These are phyloP conservation scores for Scarus forsteni DNA, from an alignment of 2,797 vertebrate genomes.

Conservation along the genomic window DNA sequence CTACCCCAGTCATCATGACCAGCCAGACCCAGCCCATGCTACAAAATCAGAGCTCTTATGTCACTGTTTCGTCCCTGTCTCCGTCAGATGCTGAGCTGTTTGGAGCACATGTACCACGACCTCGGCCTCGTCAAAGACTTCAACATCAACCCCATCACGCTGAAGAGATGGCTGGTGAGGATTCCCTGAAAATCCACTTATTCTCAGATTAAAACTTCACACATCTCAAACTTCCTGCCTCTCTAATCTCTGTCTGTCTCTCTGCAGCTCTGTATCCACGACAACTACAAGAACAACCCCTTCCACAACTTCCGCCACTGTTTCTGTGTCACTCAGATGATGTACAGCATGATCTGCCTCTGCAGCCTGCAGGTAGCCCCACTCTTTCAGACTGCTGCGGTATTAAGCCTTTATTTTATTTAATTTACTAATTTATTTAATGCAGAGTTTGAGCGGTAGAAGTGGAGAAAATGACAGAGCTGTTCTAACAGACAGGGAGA, in stretches of 20 bases:
- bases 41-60: too few relatives aligned
- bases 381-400: not conserved
- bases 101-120: conserved; percentile 97
- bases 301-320: conserved; percentile 98
- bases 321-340: conserved; percentile 98
- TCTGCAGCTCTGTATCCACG: conserved; percentile 90
- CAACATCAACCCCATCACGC: conserved; percentile 92
- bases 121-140: conserved; percentile 91
- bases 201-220: not conserved
- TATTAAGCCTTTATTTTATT: too few relatives aligned
- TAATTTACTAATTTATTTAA: too few relatives aligned
- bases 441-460: too few relatives aligned
- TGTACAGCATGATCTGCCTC: conserved; percentile 97
- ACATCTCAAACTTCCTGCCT: conserved; percentile 1
- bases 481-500: too few relatives aligned
- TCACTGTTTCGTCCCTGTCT: not conserved
- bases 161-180: conserved; percentile 95
- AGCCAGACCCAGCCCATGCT: too few relatives aligned
- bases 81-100: conserved; percentile 93
- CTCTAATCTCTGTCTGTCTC: conserved; percentile 1
- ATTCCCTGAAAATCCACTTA: not conserved
- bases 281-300: conserved; percentile 95
- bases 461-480: too few relatives aligned
- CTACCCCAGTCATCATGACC: too few relatives aligned
- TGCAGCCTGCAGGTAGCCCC: conserved; percentile 89